Percentiles rank a stretch among this genome's conserved stretches.
These are phyloP conservation scores for Nesoenas mayeri DNA, from an alignment of 2,113 vertebrate genomes.

Conservation along the genomic window DNA sequence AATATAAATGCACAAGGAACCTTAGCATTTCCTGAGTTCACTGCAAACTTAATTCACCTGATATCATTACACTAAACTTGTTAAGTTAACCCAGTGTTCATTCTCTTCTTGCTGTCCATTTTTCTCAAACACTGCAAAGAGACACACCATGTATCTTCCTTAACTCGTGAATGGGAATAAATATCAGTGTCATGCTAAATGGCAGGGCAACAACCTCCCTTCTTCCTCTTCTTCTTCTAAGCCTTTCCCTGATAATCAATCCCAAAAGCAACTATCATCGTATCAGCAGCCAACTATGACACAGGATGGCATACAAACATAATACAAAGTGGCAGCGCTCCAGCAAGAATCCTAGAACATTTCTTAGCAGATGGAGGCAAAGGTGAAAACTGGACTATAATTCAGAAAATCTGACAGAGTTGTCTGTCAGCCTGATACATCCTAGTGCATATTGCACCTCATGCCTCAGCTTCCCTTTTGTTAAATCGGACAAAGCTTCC, in stretches of 20 bases:
- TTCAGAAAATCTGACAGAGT: background rate
- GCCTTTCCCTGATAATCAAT: background rate
- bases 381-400: background rate
- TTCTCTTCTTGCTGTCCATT: background rate
- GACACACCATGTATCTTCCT: background rate
- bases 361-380: background rate
- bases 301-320: background rate
- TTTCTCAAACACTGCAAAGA: background rate
- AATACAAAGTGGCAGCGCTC: background rate
- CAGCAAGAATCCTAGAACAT: background rate
- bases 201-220: background rate
- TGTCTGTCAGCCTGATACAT: background rate
- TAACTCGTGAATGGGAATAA: background rate
- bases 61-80: background rate
- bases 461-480: background rate
- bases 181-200: background rate
- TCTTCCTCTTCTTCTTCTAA: background rate
- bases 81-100: background rate
- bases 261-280: background rate
- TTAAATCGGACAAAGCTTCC: background rate
- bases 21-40: background rate
- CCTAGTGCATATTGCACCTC: background rate
- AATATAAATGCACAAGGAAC: background rate
- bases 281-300: background rate
- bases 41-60: background rate